phyloP scores from a whole-genome alignment of 2,888 invertebrate species.

The Aelia acuminata region DNA sequence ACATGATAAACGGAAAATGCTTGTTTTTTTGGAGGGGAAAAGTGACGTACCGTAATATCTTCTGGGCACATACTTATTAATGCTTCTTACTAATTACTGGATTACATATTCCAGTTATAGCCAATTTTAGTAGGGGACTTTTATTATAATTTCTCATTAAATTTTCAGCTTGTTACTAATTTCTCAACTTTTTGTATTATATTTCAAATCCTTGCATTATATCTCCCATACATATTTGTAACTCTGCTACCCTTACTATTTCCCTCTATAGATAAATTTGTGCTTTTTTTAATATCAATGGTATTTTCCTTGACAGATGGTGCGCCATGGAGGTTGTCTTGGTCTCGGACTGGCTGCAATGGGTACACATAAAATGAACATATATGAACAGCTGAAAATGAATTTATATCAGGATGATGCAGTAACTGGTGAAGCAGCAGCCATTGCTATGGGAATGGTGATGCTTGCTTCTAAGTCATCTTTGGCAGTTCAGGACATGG shows the following conservation, averaged over 20 bases:
- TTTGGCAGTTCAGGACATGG: slow-evolving; percentile 93
- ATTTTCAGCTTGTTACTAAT: neutral
- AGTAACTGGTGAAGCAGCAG: slow-evolving; percentile 98
- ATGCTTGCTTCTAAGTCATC: slow-evolving; percentile 96
- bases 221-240: neutral
- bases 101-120: neutral
- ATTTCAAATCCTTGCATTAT: neutral
- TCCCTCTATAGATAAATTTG: neutral
- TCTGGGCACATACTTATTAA: no score
- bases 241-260: neutral
- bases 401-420: slow-evolving; percentile 99
- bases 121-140: neutral
- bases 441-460: slow-evolving; percentile 99
- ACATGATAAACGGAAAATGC: no score
- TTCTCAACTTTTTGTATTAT: neutral
- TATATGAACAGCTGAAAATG: slow-evolving; percentile 96
- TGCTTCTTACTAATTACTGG: no score
- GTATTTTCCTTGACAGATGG: slow-evolving; percentile 75
- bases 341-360: slow-evolving; percentile 98
- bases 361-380: slow-evolving; percentile 95
- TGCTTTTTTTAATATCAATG: neutral
- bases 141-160: no score
- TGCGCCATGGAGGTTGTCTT: slow-evolving; percentile 96
- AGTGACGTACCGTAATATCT: no score
- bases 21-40: no score